Evolutionary conservation across 1,140 invertebrate genomes (phyloP), one percentile per base, ranked within the genome.

Genomic region (Lordiphosa clarofinis): DNA sequence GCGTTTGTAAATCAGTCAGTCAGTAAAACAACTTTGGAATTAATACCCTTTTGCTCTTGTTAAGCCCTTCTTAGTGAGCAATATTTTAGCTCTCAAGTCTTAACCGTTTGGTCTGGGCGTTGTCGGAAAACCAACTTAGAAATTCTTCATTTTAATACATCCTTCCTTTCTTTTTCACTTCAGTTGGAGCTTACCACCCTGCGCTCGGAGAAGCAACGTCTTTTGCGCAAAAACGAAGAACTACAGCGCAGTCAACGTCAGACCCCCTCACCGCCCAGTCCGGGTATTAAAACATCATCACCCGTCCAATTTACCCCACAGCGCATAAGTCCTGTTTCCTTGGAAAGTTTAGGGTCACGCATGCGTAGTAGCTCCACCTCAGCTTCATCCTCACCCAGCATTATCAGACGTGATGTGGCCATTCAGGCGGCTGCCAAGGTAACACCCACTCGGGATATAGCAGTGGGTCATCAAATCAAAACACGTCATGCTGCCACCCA

Each of bases 161-260:
- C 10, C 64, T 56, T 19, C 7, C 6, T 8, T 8, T 31, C 7
- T 31, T 8, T 2, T 31, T 31, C 28, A 7, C 21, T 24, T 8
- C 28, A 94, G 92, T 91, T 92, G 52, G 93, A 95, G 90, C 90
- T 96, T 9, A 92, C 91, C 35, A 91, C 93, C 24, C 86, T 96
- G 47, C 93, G 94, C 75, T 92, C 94, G 66, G 95, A 96, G 87
- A 95, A 95, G 62, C 89, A 93, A 11, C 91, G 92, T 21, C 86
- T 96, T 53, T 75, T 92, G 44, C 87, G 94, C 8, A 90, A 90
- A 21, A 84, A 89, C 62, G 57, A 90, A 87, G 71, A 89, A 72
- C 50, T 88, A 58, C 75, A 90, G 65, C 89, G 89, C 7, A 86
- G 89, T 52, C 90, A 90, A 71, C 88, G 89, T 4, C 81, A 71